Evolutionary conservation across 2,888 invertebrate species (phyloP).

Genomic region (Suillia variegata): DNA sequence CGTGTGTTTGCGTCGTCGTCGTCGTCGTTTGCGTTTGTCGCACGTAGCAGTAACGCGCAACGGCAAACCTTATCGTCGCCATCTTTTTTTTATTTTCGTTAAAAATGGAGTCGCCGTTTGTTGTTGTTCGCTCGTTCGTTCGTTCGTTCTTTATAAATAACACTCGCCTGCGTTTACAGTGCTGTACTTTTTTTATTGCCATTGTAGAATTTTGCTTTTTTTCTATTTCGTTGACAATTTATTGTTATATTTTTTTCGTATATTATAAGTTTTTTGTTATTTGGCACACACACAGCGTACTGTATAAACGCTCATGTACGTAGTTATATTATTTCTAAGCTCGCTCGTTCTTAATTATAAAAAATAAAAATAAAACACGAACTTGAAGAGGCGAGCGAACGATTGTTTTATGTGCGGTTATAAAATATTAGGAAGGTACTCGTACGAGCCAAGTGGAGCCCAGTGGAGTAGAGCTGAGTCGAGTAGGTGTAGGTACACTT

Average conservation of each 20-base stretch:
- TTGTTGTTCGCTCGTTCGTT: no score
- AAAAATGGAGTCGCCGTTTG: neutral
- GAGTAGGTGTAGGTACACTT: no score
- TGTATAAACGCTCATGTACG: constrained; percentile 4
- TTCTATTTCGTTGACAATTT: no score
- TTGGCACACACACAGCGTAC: neutral
- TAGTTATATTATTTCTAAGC: neutral
- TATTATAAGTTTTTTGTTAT: neutral
- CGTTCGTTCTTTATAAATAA: constrained; percentile 2
- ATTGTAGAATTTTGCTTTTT: neutral
- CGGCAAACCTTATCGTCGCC: constrained; percentile 37
- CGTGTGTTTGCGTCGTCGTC: constrained; percentile 8
- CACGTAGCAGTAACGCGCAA: no score
- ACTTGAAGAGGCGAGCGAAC: neutral
- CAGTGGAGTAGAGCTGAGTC: no score
- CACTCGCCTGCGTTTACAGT: neutral
- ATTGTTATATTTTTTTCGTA: neutral
- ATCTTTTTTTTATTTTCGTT: constrained; percentile 28
- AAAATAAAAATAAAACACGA: constrained; percentile 3
- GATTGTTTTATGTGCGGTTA: constrained; percentile 1
- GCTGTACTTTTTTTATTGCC: neutral
- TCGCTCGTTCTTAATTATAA: constrained; percentile 3
- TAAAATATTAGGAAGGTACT: no score
- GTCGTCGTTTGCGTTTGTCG: constrained; percentile 6
- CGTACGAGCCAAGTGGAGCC: no score